These are phyloP conservation scores for Agrotis exclamationis DNA, from an alignment of 2,888 invertebrate species.

Conservation along the genomic window DNA sequence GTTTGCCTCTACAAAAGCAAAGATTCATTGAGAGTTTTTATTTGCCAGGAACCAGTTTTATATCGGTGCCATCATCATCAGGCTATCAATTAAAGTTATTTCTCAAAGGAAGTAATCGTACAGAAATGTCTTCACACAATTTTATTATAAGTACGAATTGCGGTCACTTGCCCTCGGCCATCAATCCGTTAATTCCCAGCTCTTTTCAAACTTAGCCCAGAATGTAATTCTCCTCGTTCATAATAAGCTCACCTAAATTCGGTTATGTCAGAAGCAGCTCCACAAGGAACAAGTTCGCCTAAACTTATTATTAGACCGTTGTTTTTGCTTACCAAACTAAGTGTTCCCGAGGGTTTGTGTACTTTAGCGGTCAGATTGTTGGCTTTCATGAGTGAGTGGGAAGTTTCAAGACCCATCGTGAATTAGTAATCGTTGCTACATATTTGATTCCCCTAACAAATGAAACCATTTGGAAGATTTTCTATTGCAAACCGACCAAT, in stretches of 20 bases:
- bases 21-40: background rate
- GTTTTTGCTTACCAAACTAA: slow-evolving; percentile 10
- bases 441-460: background rate
- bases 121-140: background rate
- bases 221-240: background rate
- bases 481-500: background rate
- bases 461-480: background rate
- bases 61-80: too few relatives aligned
- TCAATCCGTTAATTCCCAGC: background rate
- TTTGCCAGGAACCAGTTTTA: too few relatives aligned
- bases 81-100: too few relatives aligned
- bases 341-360: slow-evolving; percentile 8
- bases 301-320: background rate
- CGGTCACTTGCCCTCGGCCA: background rate
- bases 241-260: slow-evolving; percentile 1
- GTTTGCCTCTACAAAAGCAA: background rate
- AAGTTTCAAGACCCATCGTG: background rate
- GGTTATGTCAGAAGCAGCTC: background rate
- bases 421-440: background rate
- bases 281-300: slow-evolving; percentile 1
- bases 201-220: background rate
- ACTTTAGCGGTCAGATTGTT: slow-evolving; percentile 14
- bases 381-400: background rate
- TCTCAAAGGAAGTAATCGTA: background rate
- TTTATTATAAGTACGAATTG: too few relatives aligned